A percentile compares a stretch with the other conserved stretches of the same genome.
phyloP scores from a whole-genome alignment of 2,797 vertebrate species.

The Manis pentadactyla region DNA sequence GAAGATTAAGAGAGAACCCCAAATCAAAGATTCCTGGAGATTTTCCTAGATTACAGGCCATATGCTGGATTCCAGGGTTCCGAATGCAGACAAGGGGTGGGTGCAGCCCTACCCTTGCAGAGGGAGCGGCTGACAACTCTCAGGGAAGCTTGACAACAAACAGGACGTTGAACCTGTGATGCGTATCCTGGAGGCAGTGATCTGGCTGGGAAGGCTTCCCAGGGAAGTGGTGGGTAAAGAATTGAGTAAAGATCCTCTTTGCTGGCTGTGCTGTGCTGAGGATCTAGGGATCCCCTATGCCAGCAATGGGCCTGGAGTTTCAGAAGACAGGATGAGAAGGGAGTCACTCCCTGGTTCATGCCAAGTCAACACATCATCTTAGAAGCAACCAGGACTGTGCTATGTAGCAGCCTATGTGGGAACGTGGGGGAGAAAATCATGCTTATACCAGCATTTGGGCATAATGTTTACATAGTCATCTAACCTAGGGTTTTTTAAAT shows the following conservation, averaged over 20 bases:
- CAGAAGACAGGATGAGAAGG: background rate
- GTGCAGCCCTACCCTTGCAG: rapidly evolving
- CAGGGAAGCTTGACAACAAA: background rate
- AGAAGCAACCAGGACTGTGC: background rate
- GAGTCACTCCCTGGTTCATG: rapidly evolving
- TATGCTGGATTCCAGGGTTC: background rate
- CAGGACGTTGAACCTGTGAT: background rate
- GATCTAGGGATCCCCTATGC: background rate
- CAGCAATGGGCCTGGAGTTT: background rate
- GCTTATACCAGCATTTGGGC: background rate
- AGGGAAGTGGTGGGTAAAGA: background rate
- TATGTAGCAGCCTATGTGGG: background rate
- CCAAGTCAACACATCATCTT: background rate
- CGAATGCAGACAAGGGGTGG: background rate
- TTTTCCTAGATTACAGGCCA: background rate
- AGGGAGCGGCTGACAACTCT: too few relatives aligned
- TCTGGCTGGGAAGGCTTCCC: background rate
- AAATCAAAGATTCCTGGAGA: background rate
- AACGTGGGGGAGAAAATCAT: background rate
- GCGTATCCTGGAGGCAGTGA: background rate
- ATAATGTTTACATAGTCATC: background rate
- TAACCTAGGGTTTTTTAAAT: background rate
- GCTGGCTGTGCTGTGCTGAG: background rate
- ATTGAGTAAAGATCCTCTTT: background rate
- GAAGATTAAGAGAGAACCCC: background rate